Evolutionary conservation across 2,888 invertebrate genomes (phyloP), one percentile per base, ranked within the genome.

Genomic region (Zootermopsis nevadensis): DNA sequence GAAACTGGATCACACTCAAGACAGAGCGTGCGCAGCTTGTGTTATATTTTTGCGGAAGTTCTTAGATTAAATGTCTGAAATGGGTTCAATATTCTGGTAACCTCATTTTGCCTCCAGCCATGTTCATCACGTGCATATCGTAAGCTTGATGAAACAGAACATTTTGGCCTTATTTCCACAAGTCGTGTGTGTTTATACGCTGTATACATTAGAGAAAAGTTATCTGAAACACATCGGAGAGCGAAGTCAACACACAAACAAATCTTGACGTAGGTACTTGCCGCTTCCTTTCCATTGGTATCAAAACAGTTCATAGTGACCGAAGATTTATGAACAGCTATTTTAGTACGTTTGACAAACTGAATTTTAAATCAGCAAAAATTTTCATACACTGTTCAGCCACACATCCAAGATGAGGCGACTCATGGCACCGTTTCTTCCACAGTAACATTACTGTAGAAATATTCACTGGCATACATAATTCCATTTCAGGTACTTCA

Each of bases 81-180:
- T 24, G 69, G 33, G 31, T 31, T 69, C 69, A 69, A 69, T 33
- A 69, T 69, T 69, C 69, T 31, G 30, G 69, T 69, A 69, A 69
- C 69, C 69, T 22, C 69, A 31, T 33, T 69, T 33, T 33, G 22
- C 33, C 31, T 69, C 33, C 15, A 27, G 31, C 33, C 8, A n/a
- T 31, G 6, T 22, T 30, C 33, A 15, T 30, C 30, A 33, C 22
- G 12, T 15, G 33, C 7, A 33, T 69, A 69, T 31, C 69, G 69
- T 33, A 31, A 69, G 12, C 10, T 69, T 69, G 24, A 67, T 67
- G 67, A 33, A 69, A 19, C 69, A 30, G 7, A 33, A 12, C 19
- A 8, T 31, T 7, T 31, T 69, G 69, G 69, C 69, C 8, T 33
- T 69, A 15, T 60, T 27, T 60, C 60, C 60, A 60, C n/a, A 60